These are phyloP conservation scores for Epicampocera succincta DNA, from an alignment of 2,888 invertebrate genomes.

Conservation along the genomic window DNA sequence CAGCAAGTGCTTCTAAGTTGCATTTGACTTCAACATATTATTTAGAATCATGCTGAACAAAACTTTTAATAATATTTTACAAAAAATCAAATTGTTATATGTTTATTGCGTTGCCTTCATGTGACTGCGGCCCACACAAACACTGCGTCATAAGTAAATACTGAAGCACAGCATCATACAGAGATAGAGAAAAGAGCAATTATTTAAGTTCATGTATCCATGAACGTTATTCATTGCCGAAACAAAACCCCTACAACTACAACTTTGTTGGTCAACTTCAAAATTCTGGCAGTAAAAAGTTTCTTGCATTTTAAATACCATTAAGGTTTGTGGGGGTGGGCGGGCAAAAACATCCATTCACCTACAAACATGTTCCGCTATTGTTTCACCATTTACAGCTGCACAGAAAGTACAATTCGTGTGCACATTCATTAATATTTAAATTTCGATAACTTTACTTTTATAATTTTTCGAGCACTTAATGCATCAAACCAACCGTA, in stretches of 20 bases:
- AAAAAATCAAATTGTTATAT: neutral
- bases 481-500: constrained; percentile 18
- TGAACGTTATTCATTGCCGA: constrained; percentile 53
- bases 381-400: constrained; percentile 5
- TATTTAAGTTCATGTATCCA: constrained; percentile 30
- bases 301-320: constrained; percentile 58
- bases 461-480: constrained; percentile 20
- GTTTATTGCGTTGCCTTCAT: neutral
- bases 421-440: constrained; percentile 30
- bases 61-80: neutral
- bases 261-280: constrained; percentile 60
- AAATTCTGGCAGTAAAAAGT: constrained; percentile 37
- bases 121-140: neutral
- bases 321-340: no score
- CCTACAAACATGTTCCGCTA: neutral
- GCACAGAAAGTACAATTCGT: neutral
- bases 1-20: no score
- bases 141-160: constrained; percentile 16
- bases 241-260: constrained; percentile 36
- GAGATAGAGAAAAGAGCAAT: constrained; percentile 4
- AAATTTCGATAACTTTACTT: constrained; percentile 54
- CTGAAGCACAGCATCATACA: neutral
- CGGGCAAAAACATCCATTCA: constrained; percentile 20
- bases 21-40: no score
- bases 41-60: no score